Percentiles rank a stretch among this genome's conserved stretches.
Conservation (phyloP, 1,140 invertebrate species). For the Cherax quadricarinatus region DNA sequence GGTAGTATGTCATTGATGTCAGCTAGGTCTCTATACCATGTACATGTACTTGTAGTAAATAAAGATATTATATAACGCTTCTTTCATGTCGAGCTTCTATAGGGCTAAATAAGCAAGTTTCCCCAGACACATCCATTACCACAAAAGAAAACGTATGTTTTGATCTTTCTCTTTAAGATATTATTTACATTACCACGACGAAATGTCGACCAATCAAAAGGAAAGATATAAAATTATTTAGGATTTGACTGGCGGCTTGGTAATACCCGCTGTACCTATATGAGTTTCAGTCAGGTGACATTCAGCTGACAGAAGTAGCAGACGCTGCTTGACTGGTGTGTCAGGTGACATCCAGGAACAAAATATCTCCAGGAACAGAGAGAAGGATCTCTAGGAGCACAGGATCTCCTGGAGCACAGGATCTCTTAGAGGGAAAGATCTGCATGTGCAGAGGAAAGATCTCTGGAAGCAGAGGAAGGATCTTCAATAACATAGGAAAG, state of each 20-base stretch:
- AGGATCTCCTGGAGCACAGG: not conserved
- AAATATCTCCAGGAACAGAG: not conserved
- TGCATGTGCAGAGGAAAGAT: no score
- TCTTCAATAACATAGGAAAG: not conserved
- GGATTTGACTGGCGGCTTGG: not conserved
- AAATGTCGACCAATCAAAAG: not conserved
- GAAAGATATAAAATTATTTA: not conserved
- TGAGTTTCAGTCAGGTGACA: not conserved
- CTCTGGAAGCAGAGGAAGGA: not conserved
- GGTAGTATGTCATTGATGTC: no score
- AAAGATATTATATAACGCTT: no score
- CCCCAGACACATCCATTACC: no score
- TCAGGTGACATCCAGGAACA: no score
- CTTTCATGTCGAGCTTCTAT: no score
- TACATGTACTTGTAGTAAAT: no score
- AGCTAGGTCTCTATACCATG: no score
- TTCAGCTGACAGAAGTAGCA: not conserved
- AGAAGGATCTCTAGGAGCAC: not conserved
- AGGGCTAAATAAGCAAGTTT: no score
- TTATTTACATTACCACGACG: not conserved
- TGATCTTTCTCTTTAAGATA: not conserved
- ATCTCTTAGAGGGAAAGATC: no score
- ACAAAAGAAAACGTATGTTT: not conserved
- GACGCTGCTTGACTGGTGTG: not conserved
- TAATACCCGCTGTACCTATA: not conserved